Evolutionary conservation across 2,888 invertebrate genomes (phyloP).

Genomic region (Acleris sparsana): DNA sequence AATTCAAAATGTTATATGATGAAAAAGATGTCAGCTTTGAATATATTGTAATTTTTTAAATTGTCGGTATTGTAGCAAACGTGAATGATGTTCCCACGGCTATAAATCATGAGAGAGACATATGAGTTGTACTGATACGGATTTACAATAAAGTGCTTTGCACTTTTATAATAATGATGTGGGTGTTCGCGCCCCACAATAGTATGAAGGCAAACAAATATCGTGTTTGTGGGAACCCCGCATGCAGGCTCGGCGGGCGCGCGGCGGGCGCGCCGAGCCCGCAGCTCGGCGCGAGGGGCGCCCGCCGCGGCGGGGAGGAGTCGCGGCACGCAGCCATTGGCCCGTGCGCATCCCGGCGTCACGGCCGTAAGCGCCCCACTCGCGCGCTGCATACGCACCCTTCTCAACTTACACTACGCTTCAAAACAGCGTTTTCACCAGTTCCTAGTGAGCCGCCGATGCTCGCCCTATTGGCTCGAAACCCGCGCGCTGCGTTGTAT

Average conservation of each 20-base stretch:
- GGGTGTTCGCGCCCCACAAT: constrained; percentile 76
- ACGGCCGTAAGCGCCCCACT: constrained; percentile 64
- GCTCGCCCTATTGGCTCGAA: constrained; percentile 67
- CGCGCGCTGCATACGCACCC: constrained; percentile 54
- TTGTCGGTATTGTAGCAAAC: constrained; percentile 15
- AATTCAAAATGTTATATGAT: background rate
- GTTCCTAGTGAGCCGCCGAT: constrained; percentile 48
- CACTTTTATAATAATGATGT: constrained; percentile 80
- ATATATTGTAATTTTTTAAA: constrained; percentile 3
- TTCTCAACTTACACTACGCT: constrained; percentile 57
- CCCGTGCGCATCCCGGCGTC: constrained; percentile 41
- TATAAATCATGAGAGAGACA: constrained; percentile 77
- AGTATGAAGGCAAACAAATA: constrained; percentile 70
- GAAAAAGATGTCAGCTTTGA: background rate
- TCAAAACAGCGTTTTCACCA: constrained; percentile 55
- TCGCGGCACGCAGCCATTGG: constrained; percentile 58
- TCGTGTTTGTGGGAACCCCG: constrained; percentile 79
- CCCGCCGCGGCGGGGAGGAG: constrained; percentile 56
- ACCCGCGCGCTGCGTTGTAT: constrained; percentile 60
- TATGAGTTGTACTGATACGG: constrained; percentile 75
- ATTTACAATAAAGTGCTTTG: constrained; percentile 77
- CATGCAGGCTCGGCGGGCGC: constrained; percentile 55
- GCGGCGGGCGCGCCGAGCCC: constrained; percentile 45
- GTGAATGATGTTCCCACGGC: constrained; percentile 67
- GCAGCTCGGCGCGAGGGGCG: constrained; percentile 43